These are phyloP conservation scores for Epizoanthus illoricatus DNA, from an alignment of 92 coral and sea anemone species.

Conservation along the genomic window DNA sequence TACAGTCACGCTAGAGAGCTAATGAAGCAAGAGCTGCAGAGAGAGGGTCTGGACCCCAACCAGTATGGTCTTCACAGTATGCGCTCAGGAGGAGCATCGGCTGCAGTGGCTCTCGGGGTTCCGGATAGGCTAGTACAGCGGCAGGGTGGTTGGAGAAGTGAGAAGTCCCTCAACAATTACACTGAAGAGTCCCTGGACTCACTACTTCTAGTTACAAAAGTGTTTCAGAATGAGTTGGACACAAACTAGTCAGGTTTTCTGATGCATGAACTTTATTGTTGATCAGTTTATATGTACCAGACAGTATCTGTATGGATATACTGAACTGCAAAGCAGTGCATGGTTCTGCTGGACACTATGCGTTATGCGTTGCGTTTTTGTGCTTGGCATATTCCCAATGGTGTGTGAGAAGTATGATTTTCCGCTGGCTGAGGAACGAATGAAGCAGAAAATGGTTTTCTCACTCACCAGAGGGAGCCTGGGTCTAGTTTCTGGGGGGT, in stretches of 20 bases:
- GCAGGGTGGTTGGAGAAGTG: conserved; percentile 51
- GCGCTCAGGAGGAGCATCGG: conserved; percentile 50
- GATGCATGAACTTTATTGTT: neutral
- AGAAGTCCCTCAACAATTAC: conserved; percentile 41
- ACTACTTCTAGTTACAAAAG: conserved; percentile 37
- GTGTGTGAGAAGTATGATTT: no score
- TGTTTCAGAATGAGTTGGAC: no score
- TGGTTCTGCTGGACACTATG: no score
- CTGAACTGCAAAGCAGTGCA: neutral
- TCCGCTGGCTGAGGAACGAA: conserved; percentile 16
- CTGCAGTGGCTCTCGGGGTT: conserved; percentile 50
- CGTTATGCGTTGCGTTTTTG: no score
- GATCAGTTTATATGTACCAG: neutral
- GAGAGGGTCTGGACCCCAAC: conserved; percentile 36
- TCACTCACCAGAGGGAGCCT: neutral
- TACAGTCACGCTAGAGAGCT: conserved; percentile 45
- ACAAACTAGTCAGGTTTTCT: neutral
- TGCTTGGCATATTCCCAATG: no score
- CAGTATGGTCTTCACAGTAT: conserved; percentile 46
- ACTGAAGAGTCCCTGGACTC: conserved; percentile 35
- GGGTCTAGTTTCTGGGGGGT: no score
- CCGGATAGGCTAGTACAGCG: conserved; percentile 49
- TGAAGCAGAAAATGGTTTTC: conserved; percentile 3
- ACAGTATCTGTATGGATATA: neutral
- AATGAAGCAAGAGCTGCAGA: conserved; percentile 44